Base-by-base conservation (phyloP, 2,888 invertebrate species). In the Xestia c-nigrum region DNA sequence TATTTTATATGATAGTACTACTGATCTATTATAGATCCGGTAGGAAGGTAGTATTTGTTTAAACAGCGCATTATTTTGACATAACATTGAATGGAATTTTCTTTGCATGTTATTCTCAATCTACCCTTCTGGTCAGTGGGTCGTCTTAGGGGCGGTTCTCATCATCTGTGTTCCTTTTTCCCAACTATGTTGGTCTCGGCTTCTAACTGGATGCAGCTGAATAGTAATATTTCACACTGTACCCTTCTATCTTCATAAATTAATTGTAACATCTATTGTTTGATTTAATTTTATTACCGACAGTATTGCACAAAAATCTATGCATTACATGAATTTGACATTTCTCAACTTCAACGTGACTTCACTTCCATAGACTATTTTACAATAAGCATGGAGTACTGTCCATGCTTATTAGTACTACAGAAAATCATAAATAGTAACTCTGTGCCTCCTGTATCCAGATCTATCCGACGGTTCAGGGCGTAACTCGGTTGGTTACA, bases 1-100 rank as follows among this genome's bases (percentile, higher is more conserved):
- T 43, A 95, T 83, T 88, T 93, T 95, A 81, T 92, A 95, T 0
- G 96, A 95, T 57, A 96, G 85, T 5, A 94, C 92, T 3, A 89
- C 87, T 43, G 91, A 90, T 69, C 92, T 90, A 1, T 76, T 72
- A 55, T 59, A 67, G 43, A 85, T 78, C 9, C 73, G 80, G 57
- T 78, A 50, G 24, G 61, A 59, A 19, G 78, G 77, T 46, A 24
- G 14, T 14, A 71, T 31, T 74, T 78, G 72, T 66, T 76, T 87
- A 14, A 85, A 72, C 12, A 86, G 31, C 21, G 61, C 10, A 24
- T 64, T 67, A 57, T 64, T 66, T 31, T 76, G 63, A 59, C 31
- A 57, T 69, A 47, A 14, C 38, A 85, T 71, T 63, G 74, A 78
- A 67, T 64, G 67, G 14, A 83, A 64, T 72, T 67, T 75, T 50